phyloP scores from a whole-genome alignment of 2,888 invertebrate genomes.

The Scaptomyza caliginosa region DNA sequence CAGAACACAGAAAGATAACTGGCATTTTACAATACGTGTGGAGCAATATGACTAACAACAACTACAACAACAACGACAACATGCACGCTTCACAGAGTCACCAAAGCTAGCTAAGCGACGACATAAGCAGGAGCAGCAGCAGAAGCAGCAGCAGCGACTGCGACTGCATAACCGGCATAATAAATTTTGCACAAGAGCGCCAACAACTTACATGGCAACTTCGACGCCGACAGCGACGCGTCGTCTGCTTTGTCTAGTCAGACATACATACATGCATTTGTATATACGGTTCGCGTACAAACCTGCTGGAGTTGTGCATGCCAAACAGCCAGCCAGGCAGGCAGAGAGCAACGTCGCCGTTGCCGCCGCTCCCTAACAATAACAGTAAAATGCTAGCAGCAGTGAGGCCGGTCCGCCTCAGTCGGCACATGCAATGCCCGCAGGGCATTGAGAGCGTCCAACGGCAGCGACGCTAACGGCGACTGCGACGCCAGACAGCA shows the following conservation, averaged over 20 bases:
- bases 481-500: constrained; percentile 26
- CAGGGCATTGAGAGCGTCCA: constrained; percentile 35
- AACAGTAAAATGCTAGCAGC: constrained; percentile 42
- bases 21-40: constrained; percentile 39
- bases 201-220: constrained; percentile 40
- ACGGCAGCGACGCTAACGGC: constrained; percentile 15
- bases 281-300: constrained; percentile 5
- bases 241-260: constrained; percentile 37
- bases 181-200: constrained; percentile 37
- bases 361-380: constrained; percentile 30
- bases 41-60: constrained; percentile 51
- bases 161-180: constrained; percentile 39
- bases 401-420: constrained; percentile 14
- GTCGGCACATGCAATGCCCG: constrained; percentile 58
- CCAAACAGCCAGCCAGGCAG: constrained; percentile 1
- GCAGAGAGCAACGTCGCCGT: constrained; percentile 24
- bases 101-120: constrained; percentile 13
- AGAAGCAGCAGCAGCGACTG: constrained; percentile 15
- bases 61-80: constrained; percentile 26
- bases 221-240: constrained; percentile 32
- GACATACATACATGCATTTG: constrained; percentile 5
- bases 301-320: constrained; percentile 34
- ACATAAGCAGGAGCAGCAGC: background rate
- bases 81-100: constrained; percentile 51
- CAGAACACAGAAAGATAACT: constrained; percentile 50